Conservation (phyloP, 2,888 invertebrate genomes). For the Argyra leucocephala region DNA sequence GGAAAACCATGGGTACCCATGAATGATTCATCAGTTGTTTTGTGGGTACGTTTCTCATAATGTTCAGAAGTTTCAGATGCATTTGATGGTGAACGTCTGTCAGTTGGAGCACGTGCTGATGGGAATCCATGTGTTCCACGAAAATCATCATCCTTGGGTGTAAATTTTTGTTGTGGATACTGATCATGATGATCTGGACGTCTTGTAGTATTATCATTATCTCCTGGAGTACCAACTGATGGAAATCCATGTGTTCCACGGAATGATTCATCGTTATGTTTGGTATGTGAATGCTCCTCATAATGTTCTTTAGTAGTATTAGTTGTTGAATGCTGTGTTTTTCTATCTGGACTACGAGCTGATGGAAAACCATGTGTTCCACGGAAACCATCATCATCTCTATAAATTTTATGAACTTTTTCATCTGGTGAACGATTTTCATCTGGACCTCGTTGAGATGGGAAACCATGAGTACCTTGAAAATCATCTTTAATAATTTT, state of each 20-base stretch:
- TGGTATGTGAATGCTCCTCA: neutral
- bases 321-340: neutral
- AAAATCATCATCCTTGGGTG: neutral
- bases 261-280: conserved; percentile 19
- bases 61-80: neutral
- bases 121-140: conserved; percentile 25
- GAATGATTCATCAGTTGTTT: conserved; percentile 15
- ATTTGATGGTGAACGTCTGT: neutral
- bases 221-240: conserved; percentile 18
- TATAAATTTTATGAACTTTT: neutral
- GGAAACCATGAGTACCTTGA: conserved; percentile 15
- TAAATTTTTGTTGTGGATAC: neutral
- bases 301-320: conserved; percentile 1
- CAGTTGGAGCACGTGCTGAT: conserved; percentile 16
- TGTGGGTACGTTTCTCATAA: neutral
- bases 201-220: conserved; percentile 9
- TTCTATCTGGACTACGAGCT: conserved; percentile 15
- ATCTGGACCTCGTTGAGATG: conserved; percentile 14
- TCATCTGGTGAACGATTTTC: neutral
- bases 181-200: neutral
- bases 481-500: conserved; percentile 5
- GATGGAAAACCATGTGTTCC: conserved; percentile 30
- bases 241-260: conserved; percentile 26
- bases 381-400: neutral
- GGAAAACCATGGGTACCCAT: conserved; percentile 26